phyloP scores from a whole-genome alignment of 2,113 vertebrate species.

The Tychaedon coryphoeus region DNA sequence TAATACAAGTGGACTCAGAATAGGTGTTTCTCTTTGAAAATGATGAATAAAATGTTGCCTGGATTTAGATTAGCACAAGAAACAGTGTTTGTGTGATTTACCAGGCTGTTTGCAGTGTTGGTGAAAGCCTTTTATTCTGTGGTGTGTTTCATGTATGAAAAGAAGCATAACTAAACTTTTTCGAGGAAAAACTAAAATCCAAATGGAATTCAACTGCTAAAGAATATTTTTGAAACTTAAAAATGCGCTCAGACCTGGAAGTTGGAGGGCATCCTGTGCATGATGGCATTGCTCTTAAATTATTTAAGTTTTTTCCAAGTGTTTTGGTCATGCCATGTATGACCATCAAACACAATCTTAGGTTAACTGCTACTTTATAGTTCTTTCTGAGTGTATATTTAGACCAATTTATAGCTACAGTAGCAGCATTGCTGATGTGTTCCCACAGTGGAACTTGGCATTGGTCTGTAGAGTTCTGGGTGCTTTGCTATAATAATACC shows the following conservation, averaged over 20 bases:
- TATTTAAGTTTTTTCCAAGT: neutral
- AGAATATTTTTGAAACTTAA: neutral
- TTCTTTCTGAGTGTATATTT: neutral
- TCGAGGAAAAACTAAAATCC: neutral
- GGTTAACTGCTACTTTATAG: neutral
- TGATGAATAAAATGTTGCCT: neutral
- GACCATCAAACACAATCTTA: neutral
- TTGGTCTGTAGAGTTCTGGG: neutral
- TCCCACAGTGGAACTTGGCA: neutral
- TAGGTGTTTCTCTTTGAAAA: neutral
- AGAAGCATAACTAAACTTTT: neutral
- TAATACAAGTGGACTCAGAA: neutral
- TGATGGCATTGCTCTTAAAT: neutral
- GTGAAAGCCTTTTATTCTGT: neutral
- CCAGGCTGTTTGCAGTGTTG: neutral
- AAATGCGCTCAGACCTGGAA: neutral
- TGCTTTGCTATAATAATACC: neutral
- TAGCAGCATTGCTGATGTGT: neutral
- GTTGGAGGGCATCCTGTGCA: neutral
- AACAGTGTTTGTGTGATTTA: neutral
- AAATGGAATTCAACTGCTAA: neutral
- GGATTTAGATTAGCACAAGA: neutral
- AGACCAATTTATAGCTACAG: neutral
- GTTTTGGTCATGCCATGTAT: neutral
- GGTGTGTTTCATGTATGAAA: rapidly evolving